phyloP scores from a whole-genome alignment of 2,888 invertebrate genomes.

The Globia sparganii region DNA sequence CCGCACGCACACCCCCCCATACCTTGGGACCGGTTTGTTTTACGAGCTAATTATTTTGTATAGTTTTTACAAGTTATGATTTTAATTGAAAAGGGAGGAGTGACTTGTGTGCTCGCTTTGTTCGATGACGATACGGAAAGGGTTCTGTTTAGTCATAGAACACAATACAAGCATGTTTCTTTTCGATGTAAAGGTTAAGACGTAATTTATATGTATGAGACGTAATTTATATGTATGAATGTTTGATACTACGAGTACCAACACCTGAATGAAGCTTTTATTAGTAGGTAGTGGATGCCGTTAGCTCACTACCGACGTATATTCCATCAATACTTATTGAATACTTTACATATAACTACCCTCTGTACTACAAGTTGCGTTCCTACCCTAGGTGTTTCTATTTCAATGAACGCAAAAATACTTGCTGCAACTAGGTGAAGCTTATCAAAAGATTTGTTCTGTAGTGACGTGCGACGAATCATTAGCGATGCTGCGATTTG shows the following conservation, averaged over 20 bases:
- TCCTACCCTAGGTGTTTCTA: not conserved
- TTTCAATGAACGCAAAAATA: slow-evolving; percentile 9
- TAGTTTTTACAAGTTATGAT: slow-evolving; percentile 54
- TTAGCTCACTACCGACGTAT: not conserved
- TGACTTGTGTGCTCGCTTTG: slow-evolving; percentile 5
- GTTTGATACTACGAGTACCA: slow-evolving; percentile 3
- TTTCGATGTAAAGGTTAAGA: slow-evolving; percentile 22
- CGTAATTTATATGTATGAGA: slow-evolving; percentile 26
- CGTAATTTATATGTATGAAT: slow-evolving; percentile 27
- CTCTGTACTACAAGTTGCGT: not conserved
- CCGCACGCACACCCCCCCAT: slow-evolving; percentile 4
- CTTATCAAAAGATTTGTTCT: slow-evolving; percentile 22
- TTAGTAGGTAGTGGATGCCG: not conserved
- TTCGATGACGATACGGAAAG: not conserved
- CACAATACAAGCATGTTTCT: not conserved
- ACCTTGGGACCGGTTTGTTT: slow-evolving; percentile 42
- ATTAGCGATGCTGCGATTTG: slow-evolving; percentile 47
- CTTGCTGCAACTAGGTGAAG: not conserved
- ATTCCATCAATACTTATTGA: slow-evolving; percentile 9
- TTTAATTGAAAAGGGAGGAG: slow-evolving; percentile 42
- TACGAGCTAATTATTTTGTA: slow-evolving; percentile 53
- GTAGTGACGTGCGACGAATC: slow-evolving; percentile 27
- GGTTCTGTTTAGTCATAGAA: not conserved
- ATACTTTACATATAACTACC: slow-evolving; percentile 4
- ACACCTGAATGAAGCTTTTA: slow-evolving; percentile 1